phyloP scores from a whole-genome alignment of 2,888 invertebrate species.

The Hyles lineata region DNA sequence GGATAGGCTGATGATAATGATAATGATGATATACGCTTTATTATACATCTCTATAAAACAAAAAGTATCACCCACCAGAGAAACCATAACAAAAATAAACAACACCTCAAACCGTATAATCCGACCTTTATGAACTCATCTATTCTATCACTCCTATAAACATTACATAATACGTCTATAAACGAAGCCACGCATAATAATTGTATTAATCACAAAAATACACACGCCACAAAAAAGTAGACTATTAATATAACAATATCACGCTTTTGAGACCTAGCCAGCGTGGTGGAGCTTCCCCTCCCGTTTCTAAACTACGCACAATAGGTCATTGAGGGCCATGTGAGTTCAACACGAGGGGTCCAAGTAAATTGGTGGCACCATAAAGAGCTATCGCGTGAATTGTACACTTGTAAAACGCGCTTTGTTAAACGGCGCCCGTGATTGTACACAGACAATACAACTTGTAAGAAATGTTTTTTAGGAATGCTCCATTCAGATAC shows the following conservation, averaged over 20 bases:
- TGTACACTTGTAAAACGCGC: conserved; percentile 81
- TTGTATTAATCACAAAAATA: conserved; percentile 79
- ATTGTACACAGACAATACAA: conserved; percentile 82
- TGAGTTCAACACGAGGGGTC: conserved; percentile 63
- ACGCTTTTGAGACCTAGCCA: conserved; percentile 79
- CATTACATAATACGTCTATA: conserved; percentile 38
- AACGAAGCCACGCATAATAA: conserved; percentile 70
- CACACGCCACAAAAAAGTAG: conserved; percentile 76
- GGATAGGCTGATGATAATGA: no score
- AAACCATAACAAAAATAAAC: neutral
- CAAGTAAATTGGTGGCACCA: conserved; percentile 69
- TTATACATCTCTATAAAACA: neutral
- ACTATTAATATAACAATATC: conserved; percentile 83
- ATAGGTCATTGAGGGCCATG: conserved; percentile 49
- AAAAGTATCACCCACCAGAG: neutral
- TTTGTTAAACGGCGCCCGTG: conserved; percentile 81
- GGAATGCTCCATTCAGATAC: conserved; percentile 80
- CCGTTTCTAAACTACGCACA: conserved; percentile 48
- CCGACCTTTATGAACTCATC: conserved; percentile 10
- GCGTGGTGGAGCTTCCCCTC: conserved; percentile 55
- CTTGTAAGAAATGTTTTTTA: conserved; percentile 84
- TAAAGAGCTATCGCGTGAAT: conserved; percentile 83
- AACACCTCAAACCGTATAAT: neutral
- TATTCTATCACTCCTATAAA: conserved; percentile 19
- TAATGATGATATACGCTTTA: neutral